Evolutionary conservation across 2,888 invertebrate genomes (phyloP), one percentile per base, ranked within the genome.

Genomic region (Steinernema carpocapsae): DNA sequence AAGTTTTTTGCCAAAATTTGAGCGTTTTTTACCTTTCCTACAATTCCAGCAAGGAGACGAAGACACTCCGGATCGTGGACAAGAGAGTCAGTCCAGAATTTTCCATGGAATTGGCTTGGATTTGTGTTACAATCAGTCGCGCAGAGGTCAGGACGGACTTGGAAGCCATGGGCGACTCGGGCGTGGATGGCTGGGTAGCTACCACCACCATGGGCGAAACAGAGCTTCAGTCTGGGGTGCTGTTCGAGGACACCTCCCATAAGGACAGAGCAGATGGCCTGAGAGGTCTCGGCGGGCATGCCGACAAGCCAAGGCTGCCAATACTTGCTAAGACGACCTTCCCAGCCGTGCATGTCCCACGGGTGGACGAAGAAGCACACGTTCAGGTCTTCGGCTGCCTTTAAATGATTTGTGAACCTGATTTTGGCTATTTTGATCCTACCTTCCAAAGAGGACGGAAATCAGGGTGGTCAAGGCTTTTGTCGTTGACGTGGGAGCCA

Each of bases 261-360:
- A 0, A 90, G 83, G 80, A 91, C 84, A 70, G 88, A 88, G 75
- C 90, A 89, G 22, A 91, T 89, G 6, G 91, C 90, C 14, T 88
- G 88, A 0, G 90, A 88, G 1, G 91, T 91, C 80, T 91, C 91
- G 0, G 90, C 88, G 0, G 91, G 91, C 91, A 91, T 91, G 89
- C 90, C 90, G 3, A 91, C 90, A 10, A 91, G 88, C 90, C 91
- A 91, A 0, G 91, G 91, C 78, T 91, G 80, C 90, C 90, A 91
- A 84, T 90, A 90, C 76, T 90, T 90, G 51, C 84, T 81, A 86
- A 89, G 88, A 56, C 90, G 87, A 1, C 89, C 90, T 1, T 87
- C 88, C 83, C 87, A 86, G 72, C 88, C 87, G 76, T 86, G 83
- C 91, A 91, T 91, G 83, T 91, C 91, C 91, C 91, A 91, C 0